phyloP scores from a whole-genome alignment of 2,888 invertebrate species.

The Xanthorhoe spadicearia region DNA sequence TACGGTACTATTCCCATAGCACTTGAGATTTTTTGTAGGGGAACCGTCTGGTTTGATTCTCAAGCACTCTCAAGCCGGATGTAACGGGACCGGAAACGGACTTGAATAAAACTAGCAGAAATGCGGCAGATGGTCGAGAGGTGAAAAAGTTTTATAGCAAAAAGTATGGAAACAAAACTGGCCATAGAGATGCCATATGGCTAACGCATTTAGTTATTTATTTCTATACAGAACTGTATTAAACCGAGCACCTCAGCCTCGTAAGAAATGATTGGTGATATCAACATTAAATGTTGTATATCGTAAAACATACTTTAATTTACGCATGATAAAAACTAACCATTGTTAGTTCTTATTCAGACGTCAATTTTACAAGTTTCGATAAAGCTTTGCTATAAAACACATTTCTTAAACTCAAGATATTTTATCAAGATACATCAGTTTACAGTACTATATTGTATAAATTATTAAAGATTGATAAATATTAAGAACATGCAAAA shows the following conservation, averaged over 20 bases:
- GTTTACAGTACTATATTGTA: too few species aligned
- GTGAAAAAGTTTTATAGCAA: conserved; percentile 56
- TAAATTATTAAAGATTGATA: neutral
- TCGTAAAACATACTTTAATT: too few species aligned
- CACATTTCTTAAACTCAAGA: too few species aligned
- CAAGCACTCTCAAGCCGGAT: conserved; percentile 76
- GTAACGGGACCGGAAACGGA: conserved; percentile 78
- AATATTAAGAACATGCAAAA: conserved; percentile 3
- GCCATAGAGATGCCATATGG: conserved; percentile 47
- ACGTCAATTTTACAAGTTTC: too few species aligned
- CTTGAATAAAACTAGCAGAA: conserved; percentile 64
- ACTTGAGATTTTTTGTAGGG: conserved; percentile 54
- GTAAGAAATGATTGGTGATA: too few species aligned
- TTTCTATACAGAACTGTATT: neutral
- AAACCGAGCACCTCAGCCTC: too few species aligned
- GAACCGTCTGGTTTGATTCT: conserved; percentile 59
- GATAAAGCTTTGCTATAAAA: too few species aligned
- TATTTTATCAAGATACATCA: too few species aligned
- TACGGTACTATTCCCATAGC: conserved; percentile 55
- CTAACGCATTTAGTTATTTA: conserved; percentile 60
- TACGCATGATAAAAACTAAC: too few species aligned
- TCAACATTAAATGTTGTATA: too few species aligned
- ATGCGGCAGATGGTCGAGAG: conserved; percentile 66
- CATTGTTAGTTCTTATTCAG: too few species aligned
- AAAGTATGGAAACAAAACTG: conserved; percentile 47